Percentiles rank a stretch among this genome's conserved stretches.
phyloP scores from a whole-genome alignment of 2,888 invertebrate genomes.

The Aphelenchoides bicaudatus region DNA sequence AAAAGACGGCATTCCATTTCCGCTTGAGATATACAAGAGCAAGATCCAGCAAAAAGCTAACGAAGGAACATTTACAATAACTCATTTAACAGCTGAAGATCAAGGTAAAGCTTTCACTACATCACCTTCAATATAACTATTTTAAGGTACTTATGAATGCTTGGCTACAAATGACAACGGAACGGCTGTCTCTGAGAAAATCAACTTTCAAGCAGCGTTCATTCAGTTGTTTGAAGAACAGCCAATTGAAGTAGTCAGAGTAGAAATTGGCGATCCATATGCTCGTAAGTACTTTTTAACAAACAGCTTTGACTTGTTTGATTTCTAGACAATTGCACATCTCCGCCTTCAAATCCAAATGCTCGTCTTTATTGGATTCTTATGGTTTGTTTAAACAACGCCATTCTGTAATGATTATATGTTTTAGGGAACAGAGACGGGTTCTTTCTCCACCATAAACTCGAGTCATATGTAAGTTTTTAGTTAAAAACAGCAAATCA shows the following conservation, averaged over 20 bases:
- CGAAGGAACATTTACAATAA: constrained; percentile 74
- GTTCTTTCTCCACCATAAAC: constrained; percentile 56
- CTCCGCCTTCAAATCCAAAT: constrained; percentile 54
- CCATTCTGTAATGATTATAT: no score
- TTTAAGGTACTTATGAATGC: no score
- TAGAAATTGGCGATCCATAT: constrained; percentile 59
- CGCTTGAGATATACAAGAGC: constrained; percentile 69
- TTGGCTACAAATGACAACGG: constrained; percentile 88
- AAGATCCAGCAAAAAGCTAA: constrained; percentile 89
- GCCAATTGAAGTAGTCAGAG: constrained; percentile 18
- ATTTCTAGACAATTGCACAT: constrained; percentile 56
- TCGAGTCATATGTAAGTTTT: constrained; percentile 58
- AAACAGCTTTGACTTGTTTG: no score
- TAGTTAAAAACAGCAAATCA: no score
- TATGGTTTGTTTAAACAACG: no score
- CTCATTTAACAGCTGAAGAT: constrained; percentile 46
- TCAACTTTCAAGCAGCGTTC: constrained; percentile 45
- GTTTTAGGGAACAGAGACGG: constrained; percentile 50
- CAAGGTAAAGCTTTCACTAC: constrained; percentile 50
- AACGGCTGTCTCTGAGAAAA: constrained; percentile 62
- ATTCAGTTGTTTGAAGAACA: constrained; percentile 19
- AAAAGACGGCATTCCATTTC: constrained; percentile 90
- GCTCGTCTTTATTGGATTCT: constrained; percentile 60
- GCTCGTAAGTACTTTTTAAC: no score
- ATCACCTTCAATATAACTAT: no score